Base-by-base conservation (phyloP, 37 sponge, comb jelly and placozoan species). In the Agelas oroides region DNA sequence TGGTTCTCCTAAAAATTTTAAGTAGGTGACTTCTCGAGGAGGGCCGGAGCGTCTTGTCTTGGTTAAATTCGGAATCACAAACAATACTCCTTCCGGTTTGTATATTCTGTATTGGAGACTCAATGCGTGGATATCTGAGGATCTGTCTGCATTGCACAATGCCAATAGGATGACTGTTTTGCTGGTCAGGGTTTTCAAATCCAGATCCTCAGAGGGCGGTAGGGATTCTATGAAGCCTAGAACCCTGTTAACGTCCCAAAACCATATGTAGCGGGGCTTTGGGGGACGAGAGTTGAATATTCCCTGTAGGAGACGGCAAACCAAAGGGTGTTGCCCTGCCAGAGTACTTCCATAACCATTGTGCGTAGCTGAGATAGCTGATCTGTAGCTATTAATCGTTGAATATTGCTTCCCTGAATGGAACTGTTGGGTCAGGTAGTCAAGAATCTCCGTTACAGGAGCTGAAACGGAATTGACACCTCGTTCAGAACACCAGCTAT, bases 131-230 rank as follows among this genome's bases (percentile, higher is more conserved):
- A 81, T 8, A 40, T 83, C 75, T n/a, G 84, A 83, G 30, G 41
- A 23, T 25, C 74, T 71, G 25, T 68, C 71, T 28, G 82, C 82
- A 31, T 81, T 81, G 39, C 71, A 28, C 41, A 81, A 70, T 1
- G 84, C 84, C n/a, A n/a, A n/a, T n/a, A n/a, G n/a, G n/a, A n/a
- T n/a, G n/a, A n/a, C n/a, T n/a, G 52, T 35, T 71, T 77, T 59
- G 6, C 14, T 24, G 37, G 63, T 24, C 11, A 58, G 40, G 16
- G 15, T 6, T 14, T 67, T 33, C 6, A 59, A 46, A 23, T 14
- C 6, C 52, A 78, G 69, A 36, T 36, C 41, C 11, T 16, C 40
- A 59, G 57, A 16, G 24, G 13, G 27, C 6, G 34, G 25, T 27
- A 65, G 8, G 13, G 2, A 2, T 28, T 46, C 41, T 25, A 78